Evolutionary conservation across 2,797 vertebrate genomes (phyloP), one percentile per base, ranked within the genome.

Genomic region (Champsocephalus esox): DNA sequence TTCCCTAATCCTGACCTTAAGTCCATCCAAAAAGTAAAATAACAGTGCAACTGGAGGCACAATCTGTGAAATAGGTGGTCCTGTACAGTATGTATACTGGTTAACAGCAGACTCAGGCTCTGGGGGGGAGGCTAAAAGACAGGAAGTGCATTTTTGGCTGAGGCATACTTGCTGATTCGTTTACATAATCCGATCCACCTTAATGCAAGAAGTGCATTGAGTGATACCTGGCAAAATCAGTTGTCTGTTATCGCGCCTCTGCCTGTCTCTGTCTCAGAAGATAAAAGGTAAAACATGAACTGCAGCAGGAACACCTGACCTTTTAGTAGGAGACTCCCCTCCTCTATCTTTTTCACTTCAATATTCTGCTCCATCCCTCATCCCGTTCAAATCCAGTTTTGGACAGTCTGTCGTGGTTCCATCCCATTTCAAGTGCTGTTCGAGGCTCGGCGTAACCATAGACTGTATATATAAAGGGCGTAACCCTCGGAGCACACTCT

Each of bases 251-350:
- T 38, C 9, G 6, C 60, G 12, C n/a, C 49, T 66, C 48, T 75
- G 61, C 52, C 52, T 57, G 50, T 11, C 66, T 74, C 50, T 75
- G 69, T 73, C 68, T 70, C 34, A 21, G 49, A 65, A 74, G 74
- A 84, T 83, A 73, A 80, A 76, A 82, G 75, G 61, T 83, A 70
- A 83, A 85, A 86, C 75, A 84, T 79, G 77, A 84, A 83, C 63
- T 82, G 74, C 73, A 67, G 78, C 68, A 48, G 67, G 62, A 68
- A 60, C 72, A 74, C n/a, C 68, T 82, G 87, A 85, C 87, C 88
- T 87, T 88, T 88, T 55, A 62, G 41, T 68, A 46, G 73, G 59
- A 77, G 69, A 54, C 63, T 75, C 12, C 17, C 65, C 46, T 75
- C 69, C 75, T 72, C 72, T 62, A 83, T 82, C 77, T 78, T 44